Evolutionary conservation across 2,888 invertebrate genomes (phyloP), one percentile per base, ranked within the genome.

Genomic region (Mimachlamys varia): DNA sequence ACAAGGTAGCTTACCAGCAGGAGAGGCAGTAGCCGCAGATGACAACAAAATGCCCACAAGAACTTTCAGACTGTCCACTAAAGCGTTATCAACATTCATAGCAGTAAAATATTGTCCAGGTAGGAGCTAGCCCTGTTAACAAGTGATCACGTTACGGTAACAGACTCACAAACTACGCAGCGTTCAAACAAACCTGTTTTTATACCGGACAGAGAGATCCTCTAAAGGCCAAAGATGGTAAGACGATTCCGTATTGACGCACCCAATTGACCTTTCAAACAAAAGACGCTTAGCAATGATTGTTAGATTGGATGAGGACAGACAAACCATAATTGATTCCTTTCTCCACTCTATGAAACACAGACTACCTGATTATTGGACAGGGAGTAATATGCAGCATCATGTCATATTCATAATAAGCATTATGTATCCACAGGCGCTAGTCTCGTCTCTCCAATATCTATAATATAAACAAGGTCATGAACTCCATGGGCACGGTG

Each of bases 51-150:
- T 76, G 1, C 76, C 76, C 1, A 76, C 76, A 33, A 76, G 7
- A 33, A 76, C 76, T 33, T 76, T 76, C 13, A 76, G 33, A 76
- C 76, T 76, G 15, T 76, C 76, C 76, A 76, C 76, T 33, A 76
- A 17, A 27, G 76, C 76, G 76, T 76, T 76, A 33, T 76, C 76
- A 10, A 76, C 76, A 76, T 76, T 76, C 76, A 76, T 76, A 76
- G 27, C 76, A 76, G 76, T 76, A 17, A 76, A 17, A 33, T 76
- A 76, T 3, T 27, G 53, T 53, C 15, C 22, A 62, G 62, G 62
- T 62, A 62, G 62, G 10, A 4, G n/a, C 22, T 62, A 62, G 15
- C 62, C 62, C 10, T 10, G 62, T n/a, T 3, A 5, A 62, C 27
- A 62, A 13, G 53, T 58, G 2, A 33, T 27, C 10, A 76, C 27